Evolutionary conservation across 2,888 invertebrate genomes (phyloP).

Genomic region (Watsonalla cultraria): DNA sequence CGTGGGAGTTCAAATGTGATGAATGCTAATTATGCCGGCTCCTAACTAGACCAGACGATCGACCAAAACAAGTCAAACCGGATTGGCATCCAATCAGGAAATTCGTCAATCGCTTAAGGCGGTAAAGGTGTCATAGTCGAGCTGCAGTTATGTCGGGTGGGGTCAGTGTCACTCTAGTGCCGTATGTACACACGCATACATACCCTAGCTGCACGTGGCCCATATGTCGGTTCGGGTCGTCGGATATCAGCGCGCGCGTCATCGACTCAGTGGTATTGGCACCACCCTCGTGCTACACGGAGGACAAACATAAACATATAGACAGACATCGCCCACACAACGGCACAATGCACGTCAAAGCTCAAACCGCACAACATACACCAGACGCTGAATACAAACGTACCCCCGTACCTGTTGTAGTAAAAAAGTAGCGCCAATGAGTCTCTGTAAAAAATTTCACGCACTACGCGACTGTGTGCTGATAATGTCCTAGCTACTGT

Average conservation of each 20-base stretch:
- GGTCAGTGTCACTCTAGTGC: constrained; percentile 54
- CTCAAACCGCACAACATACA: constrained; percentile 23
- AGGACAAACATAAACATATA: constrained; percentile 81
- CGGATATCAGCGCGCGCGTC: constrained; percentile 96
- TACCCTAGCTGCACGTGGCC: constrained; percentile 97
- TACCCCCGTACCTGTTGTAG: constrained; percentile 68
- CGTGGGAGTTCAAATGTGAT: background rate
- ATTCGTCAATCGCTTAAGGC: background rate
- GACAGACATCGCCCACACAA: constrained; percentile 60
- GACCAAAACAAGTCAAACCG: background rate
- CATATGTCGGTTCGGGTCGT: constrained; percentile 93
- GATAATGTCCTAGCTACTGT: constrained; percentile 40
- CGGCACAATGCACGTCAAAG: constrained; percentile 45
- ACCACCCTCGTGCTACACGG: constrained; percentile 91
- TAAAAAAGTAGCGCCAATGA: constrained; percentile 74
- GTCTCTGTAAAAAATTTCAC: constrained; percentile 32
- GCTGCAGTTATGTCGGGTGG: constrained; percentile 12
- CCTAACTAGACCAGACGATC: constrained; percentile 1
- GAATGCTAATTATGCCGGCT: background rate
- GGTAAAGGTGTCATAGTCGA: constrained; percentile 2
- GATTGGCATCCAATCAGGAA: constrained; percentile 3
- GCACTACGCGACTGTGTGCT: constrained; percentile 37
- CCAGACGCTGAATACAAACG: constrained; percentile 28
- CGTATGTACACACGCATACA: constrained; percentile 81
- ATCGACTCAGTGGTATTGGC: constrained; percentile 95